A percentile compares a stretch with the other conserved stretches of the same genome.
Conservation (phyloP, 1,140 invertebrate genomes). For the Saccostrea glomerata region DNA sequence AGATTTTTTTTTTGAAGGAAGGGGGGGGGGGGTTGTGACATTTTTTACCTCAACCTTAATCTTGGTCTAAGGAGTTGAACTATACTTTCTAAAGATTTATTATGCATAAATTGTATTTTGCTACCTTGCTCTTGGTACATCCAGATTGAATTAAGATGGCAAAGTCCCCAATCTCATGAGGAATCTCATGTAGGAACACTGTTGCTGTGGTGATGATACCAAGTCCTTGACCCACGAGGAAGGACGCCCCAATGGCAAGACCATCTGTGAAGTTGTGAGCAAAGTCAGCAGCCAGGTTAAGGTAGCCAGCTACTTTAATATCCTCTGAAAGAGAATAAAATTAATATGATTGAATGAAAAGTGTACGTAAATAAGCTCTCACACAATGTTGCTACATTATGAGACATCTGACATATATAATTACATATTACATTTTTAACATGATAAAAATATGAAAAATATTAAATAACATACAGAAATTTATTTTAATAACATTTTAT, state of each 20-base stretch:
- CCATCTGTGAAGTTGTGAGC: constrained; percentile 98
- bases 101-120: not conserved
- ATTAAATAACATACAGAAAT: too few species aligned
- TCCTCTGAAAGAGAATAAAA: constrained; percentile 73
- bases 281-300: constrained; percentile 97
- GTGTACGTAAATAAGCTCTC: not conserved
- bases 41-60: too few species aligned
- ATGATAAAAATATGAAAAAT: too few species aligned
- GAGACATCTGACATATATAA: too few species aligned
- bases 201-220: constrained; percentile 92
- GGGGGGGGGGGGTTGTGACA: too few species aligned
- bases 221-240: constrained; percentile 87
- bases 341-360: too few species aligned
- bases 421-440: too few species aligned
- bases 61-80: too few species aligned
- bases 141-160: constrained; percentile 97
- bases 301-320: constrained; percentile 94
- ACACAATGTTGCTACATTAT: too few species aligned
- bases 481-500: too few species aligned
- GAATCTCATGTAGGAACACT: constrained; percentile 97
- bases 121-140: constrained; percentile 90
- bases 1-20: too few species aligned
- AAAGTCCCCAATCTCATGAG: constrained; percentile 99
- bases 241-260: constrained; percentile 97
- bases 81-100: too few species aligned